Evolutionary conservation across 2,888 invertebrate genomes (phyloP).

Genomic region (Dynastes maya): DNA sequence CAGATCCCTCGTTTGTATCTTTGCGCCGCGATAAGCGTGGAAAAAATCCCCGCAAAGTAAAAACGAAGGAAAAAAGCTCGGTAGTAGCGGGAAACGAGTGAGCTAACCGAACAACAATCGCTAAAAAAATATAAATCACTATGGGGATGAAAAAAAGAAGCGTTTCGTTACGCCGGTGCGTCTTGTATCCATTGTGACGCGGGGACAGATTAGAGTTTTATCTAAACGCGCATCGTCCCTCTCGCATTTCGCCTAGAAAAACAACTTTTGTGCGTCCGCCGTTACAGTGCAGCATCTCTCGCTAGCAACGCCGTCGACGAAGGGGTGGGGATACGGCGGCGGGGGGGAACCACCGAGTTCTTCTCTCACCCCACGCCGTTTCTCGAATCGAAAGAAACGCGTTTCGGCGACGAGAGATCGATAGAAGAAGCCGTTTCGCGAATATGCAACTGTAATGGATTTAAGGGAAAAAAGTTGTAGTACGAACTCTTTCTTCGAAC

Average conservation of each 20-base stretch:
- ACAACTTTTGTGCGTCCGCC: constrained; percentile 28
- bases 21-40: neutral
- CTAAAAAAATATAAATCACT: constrained; percentile 35
- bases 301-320: neutral
- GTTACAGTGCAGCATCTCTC: neutral
- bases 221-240: constrained; percentile 31
- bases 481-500: no score
- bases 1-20: neutral
- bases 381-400: neutral
- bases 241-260: constrained; percentile 36
- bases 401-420: neutral
- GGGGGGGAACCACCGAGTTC: neutral
- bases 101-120: constrained; percentile 11
- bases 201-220: constrained; percentile 31
- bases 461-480: no score
- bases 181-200: constrained; percentile 12
- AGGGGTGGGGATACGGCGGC: neutral
- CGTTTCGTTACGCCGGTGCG: neutral
- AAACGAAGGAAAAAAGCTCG: neutral
- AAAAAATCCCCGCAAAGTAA: neutral
- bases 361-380: neutral
- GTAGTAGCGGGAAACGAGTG: neutral
- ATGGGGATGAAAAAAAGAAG: neutral
- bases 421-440: neutral
- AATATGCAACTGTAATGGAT: neutral